phyloP scores from a whole-genome alignment of 2,888 invertebrate species.

The Eustalomyia histrio region DNA sequence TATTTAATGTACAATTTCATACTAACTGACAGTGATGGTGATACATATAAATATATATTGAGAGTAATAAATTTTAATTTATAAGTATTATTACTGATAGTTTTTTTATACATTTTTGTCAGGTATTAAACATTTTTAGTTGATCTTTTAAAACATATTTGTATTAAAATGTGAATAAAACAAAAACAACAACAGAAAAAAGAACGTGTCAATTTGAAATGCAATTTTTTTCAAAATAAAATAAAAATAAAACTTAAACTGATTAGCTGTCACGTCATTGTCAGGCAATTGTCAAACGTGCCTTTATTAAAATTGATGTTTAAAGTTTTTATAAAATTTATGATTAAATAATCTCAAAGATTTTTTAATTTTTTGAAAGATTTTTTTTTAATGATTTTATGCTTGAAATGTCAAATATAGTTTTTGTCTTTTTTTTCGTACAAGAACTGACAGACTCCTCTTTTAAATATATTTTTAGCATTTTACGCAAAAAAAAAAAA shows the following conservation, averaged over 20 bases:
- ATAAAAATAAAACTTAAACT: constrained; percentile 33
- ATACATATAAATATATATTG: neutral
- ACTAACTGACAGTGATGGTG: constrained; percentile 14
- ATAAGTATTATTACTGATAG: neutral
- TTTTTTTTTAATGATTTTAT: constrained; percentile 29
- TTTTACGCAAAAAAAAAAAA: neutral
- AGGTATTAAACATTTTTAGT: constrained; percentile 7
- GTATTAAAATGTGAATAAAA: neutral
- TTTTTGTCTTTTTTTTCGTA: neutral
- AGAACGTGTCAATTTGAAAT: constrained; percentile 53
- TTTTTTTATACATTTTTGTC: constrained; percentile 44
- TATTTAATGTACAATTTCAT: constrained; percentile 17
- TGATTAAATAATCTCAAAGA: constrained; percentile 24
- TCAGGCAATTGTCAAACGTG: constrained; percentile 65
- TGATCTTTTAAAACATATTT: constrained; percentile 14
- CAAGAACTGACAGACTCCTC: neutral
- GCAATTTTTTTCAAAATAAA: constrained; percentile 13
- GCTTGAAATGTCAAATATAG: constrained; percentile 22
- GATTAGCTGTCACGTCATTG: constrained; percentile 67
- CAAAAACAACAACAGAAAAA: too few species aligned
- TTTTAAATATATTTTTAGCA: neutral
- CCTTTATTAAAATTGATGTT: constrained; percentile 38
- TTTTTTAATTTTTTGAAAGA: constrained; percentile 26
- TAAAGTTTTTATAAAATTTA: constrained; percentile 21
- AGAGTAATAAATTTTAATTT: neutral